Evolutionary conservation across 2,113 vertebrate genomes (phyloP).

Genomic region (Hylia prasina): DNA sequence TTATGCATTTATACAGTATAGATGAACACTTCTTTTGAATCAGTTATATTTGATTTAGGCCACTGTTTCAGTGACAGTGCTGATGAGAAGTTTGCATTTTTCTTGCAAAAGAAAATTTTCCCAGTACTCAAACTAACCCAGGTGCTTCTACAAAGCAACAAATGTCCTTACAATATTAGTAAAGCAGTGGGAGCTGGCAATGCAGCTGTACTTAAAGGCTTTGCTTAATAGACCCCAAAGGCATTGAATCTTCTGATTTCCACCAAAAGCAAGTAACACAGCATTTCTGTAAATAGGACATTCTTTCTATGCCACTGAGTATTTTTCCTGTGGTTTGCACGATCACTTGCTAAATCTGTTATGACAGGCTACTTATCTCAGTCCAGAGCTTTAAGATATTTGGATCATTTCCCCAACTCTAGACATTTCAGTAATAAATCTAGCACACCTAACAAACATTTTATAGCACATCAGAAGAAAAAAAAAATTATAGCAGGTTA

Average conservation of each 20-base stretch:
- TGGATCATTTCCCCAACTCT: not conserved
- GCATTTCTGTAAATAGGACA: not conserved
- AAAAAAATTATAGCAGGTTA: not conserved
- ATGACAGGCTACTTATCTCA: slow-evolving; percentile 2
- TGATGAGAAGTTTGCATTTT: not conserved
- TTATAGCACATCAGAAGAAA: not conserved
- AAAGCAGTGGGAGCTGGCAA: not conserved
- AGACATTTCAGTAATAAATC: not conserved
- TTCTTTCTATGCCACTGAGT: not conserved
- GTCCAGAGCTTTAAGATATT: not conserved
- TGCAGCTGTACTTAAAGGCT: not conserved
- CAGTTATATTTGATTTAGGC: not conserved
- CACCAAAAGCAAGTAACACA: not conserved
- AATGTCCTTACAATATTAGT: not conserved
- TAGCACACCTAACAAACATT: not conserved
- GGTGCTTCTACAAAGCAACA: not conserved
- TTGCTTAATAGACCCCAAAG: not conserved
- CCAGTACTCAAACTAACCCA: not conserved
- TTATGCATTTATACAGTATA: not conserved
- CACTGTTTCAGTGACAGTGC: not conserved
- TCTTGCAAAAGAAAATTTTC: not conserved
- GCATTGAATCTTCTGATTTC: not conserved
- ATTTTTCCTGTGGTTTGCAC: not conserved
- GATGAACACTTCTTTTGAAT: not conserved
- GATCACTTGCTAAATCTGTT: slow-evolving; percentile 37